Base-by-base conservation (phyloP, 37 sponge, comb jelly and placozoan genomes). In the Chondrilla cf. caribensis region DNA sequence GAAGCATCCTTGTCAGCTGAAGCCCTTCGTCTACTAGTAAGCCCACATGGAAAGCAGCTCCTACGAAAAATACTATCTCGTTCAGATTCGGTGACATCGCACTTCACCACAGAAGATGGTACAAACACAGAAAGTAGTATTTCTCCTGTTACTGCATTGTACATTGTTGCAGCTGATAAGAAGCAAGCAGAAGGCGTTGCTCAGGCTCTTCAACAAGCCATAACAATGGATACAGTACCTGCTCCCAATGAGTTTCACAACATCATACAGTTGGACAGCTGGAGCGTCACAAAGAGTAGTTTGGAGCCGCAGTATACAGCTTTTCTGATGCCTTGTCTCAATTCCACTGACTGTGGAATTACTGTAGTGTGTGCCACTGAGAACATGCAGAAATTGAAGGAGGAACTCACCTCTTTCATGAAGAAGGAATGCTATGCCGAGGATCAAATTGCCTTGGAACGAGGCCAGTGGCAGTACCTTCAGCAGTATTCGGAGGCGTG, bases 391-490 rank as follows among this genome's bases (percentile, higher is more conserved):
- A 24, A 83, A 42, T 36, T 84, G 3, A 43, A 31, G 21, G 3
- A 36, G 25, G 42, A 0, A 24, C 36, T 90, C 0, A 35, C 58
- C 22, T 24, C 77, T 9, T 90, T 83, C 51, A 54, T 90, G 37
- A 31, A 68, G 32, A 60, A 77, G 37, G 81, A 77, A 28, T 84
- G 90, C 58, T 55, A 60, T 31, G 79, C 59, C 2, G 42, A 26
- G 2, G 28, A 19, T 1, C 0, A 38, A 5, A 35, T 86, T 82
- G 36, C 38, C 5, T 24, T 90, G 0, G 62, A 85, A 44, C 42
- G 28, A 39, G 80, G 79, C 29, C 33, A 39, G 35, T 90, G 90
- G 90, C 58, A 71, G 2, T 77, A 83, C 24, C 25, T 85, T 18
- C 55, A 18, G 54, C 58, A 26, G 82, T 85, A 85, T 25, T 71